phyloP scores from a whole-genome alignment of 2,888 invertebrate genomes.

The Drosophila anceps region DNA sequence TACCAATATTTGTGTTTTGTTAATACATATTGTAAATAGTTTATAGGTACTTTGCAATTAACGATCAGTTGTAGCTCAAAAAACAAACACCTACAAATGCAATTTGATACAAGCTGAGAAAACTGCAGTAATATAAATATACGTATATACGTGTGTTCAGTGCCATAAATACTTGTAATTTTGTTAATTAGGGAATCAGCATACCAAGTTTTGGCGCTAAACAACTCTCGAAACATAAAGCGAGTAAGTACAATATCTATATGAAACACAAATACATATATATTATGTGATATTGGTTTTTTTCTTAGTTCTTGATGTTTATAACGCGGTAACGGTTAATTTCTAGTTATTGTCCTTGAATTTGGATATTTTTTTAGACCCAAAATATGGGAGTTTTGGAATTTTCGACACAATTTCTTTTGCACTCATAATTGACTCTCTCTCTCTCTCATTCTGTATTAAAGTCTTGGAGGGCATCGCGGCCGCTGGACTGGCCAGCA shows the following conservation, averaged over 20 bases:
- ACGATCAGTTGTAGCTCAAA: constrained; percentile 67
- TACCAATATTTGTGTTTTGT: constrained; percentile 36
- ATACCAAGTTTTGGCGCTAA: constrained; percentile 64
- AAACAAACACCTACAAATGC: constrained; percentile 75
- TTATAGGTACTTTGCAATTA: constrained; percentile 72
- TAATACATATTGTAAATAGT: constrained; percentile 51
- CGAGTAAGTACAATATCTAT: constrained; percentile 51
- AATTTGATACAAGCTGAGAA: constrained; percentile 65
- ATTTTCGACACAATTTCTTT: constrained; percentile 42
- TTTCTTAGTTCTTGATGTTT: constrained; percentile 29
- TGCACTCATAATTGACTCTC: constrained; percentile 72
- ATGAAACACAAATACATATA: constrained; percentile 59
- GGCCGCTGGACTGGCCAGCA: constrained; percentile 34
- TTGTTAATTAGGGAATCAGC: constrained; percentile 63
- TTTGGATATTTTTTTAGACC: constrained; percentile 60
- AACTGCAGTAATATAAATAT: constrained; percentile 40
- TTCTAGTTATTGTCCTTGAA: constrained; percentile 80
- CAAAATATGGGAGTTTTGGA: constrained; percentile 10
- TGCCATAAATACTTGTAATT: constrained; percentile 26
- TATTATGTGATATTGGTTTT: constrained; percentile 41
- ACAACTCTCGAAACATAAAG: constrained; percentile 46
- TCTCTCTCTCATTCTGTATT: constrained; percentile 36
- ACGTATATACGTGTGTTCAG: constrained; percentile 32
- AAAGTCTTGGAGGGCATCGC: constrained; percentile 70
- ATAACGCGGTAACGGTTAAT: constrained; percentile 64